Evolutionary conservation across 1,140 invertebrate genomes (phyloP).

Genomic region (Sarcophaga bullata): DNA sequence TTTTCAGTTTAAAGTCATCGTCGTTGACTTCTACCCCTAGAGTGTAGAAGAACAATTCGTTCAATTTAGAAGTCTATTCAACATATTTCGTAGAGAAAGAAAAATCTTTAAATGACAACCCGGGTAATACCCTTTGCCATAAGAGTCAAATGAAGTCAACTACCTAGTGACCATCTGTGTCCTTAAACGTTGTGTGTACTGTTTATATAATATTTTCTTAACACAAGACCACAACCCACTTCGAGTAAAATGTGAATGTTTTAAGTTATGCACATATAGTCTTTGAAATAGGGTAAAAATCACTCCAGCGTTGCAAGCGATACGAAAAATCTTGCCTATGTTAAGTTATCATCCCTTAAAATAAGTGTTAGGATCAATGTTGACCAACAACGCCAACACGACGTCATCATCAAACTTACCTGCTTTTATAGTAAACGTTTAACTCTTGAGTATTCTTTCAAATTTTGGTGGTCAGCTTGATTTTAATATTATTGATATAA

Average conservation of each 20-base stretch:
- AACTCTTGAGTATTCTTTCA: not conserved
- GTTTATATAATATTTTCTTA: not conserved
- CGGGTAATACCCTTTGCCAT: not conserved
- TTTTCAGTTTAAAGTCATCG: not conserved
- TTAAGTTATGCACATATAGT: not conserved
- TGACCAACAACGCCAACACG: not conserved
- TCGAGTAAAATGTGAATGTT: not conserved
- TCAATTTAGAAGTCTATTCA: not conserved
- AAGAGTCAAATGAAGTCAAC: not conserved
- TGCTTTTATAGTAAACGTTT: not conserved
- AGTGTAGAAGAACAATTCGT: not conserved
- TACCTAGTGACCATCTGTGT: not conserved
- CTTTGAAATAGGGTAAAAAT: not conserved
- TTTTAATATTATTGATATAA: not conserved
- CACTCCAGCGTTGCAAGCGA: constrained; percentile 17
- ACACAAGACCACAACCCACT: constrained; percentile 24
- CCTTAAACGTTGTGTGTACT: no score
- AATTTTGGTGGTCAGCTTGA: not conserved
- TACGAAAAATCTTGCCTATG: constrained; percentile 13
- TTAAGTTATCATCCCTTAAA: constrained; percentile 17
- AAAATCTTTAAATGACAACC: not conserved
- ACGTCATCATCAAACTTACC: not conserved
- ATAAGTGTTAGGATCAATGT: not conserved
- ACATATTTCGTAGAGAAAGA: not conserved
- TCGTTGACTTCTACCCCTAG: not conserved